These are phyloP conservation scores for silkworm (Bombyx mori) DNA, from an alignment of 1,140 invertebrate species.

Conservation along the genomic window DNA sequence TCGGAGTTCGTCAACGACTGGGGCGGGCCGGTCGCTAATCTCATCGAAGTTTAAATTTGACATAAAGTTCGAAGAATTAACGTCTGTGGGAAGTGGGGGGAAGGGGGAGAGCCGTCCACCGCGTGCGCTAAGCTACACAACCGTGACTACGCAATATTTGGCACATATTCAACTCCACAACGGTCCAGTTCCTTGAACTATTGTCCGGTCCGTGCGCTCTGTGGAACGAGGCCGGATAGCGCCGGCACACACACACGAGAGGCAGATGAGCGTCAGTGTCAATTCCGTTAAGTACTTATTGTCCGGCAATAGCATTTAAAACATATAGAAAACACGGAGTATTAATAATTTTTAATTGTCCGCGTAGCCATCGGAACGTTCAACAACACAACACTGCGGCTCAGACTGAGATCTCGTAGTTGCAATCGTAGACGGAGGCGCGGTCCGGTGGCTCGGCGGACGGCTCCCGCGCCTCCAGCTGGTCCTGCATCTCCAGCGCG, in stretches of 20 bases:
- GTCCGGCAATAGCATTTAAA: background rate
- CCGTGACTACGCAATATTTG: conserved; percentile 59
- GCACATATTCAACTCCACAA: conserved; percentile 34
- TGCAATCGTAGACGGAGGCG: conserved; percentile 93
- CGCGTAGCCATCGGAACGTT: background rate
- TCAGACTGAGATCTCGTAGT: conserved; percentile 95
- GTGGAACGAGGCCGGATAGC: background rate
- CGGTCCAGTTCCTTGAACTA: too few species aligned
- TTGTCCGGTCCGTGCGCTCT: too few species aligned
- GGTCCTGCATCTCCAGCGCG: conserved; percentile 91
- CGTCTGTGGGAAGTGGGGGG: too few species aligned
- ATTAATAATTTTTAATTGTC: too few species aligned
- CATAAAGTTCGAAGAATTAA: too few species aligned
- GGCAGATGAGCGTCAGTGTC: background rate
- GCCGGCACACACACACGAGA: background rate
- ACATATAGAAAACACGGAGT: too few species aligned
- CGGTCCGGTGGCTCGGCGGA: conserved; percentile 83
- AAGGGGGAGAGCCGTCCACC: background rate
- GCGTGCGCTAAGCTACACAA: conserved; percentile 20
- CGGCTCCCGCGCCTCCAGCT: conserved; percentile 74
- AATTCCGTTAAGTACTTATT: background rate
- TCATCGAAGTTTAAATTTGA: too few species aligned
- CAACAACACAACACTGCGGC: too few species aligned
- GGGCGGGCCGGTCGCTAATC: too few species aligned
- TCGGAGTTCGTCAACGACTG: too few species aligned